Conservation (phyloP, 2,113 vertebrate species). For the Plectropomus leopardus region DNA sequence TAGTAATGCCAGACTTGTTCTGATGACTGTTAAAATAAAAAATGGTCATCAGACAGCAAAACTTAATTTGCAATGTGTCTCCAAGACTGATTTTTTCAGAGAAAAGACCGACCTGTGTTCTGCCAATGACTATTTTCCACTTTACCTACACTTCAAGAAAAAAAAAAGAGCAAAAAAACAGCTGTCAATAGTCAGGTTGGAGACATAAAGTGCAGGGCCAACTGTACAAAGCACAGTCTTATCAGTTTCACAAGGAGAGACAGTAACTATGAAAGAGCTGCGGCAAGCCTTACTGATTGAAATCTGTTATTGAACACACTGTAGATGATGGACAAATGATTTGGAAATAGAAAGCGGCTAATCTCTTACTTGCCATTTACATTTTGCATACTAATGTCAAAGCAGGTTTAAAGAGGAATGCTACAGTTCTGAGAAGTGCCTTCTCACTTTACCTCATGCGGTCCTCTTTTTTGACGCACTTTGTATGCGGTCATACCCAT, state of each 20-base stretch:
- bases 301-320: conserved; percentile 37
- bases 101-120: not conserved
- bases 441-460: no score
- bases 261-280: conserved; percentile 21
- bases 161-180: not conserved
- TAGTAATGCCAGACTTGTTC: conserved; percentile 27
- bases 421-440: conserved; percentile 51
- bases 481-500: conserved; percentile 34
- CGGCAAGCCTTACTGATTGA: conserved; percentile 10
- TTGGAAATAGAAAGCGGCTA: not conserved
- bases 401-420: conserved; percentile 41
- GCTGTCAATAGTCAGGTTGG: conserved; percentile 28
- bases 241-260: conserved; percentile 36
- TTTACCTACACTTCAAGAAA: conserved; percentile 4
- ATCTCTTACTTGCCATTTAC: not conserved
- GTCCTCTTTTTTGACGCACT: no score
- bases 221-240: conserved; percentile 43
- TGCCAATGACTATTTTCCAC: not conserved
- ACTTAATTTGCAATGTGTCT: no score
- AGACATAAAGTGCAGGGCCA: conserved; percentile 72
- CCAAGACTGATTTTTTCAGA: not conserved
- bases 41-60: conserved; percentile 7
- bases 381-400: conserved; percentile 27
- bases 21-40: not conserved
- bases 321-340: conserved; percentile 11